Conservation (phyloP, 2,888 invertebrate genomes). For the Chymomyza procnemis region DNA sequence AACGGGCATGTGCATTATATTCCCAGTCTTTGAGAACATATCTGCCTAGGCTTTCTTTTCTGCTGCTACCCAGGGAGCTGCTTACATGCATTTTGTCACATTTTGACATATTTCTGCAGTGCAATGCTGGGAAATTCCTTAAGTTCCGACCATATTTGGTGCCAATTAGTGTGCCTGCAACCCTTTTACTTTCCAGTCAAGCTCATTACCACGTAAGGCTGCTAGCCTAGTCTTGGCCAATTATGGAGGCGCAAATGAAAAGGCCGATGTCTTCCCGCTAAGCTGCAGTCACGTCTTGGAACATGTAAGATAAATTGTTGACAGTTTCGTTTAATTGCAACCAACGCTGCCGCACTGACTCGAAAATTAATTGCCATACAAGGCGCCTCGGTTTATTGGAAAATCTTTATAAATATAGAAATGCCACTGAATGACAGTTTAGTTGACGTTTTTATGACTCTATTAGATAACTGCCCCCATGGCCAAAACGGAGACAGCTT, state of each 20-base stretch:
- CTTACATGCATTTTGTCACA: slow-evolving; percentile 71
- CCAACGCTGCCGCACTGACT: slow-evolving; percentile 24
- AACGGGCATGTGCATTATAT: slow-evolving; percentile 40
- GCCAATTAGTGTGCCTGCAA: slow-evolving; percentile 64
- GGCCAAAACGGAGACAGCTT: slow-evolving; percentile 8
- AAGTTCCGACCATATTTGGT: slow-evolving; percentile 65
- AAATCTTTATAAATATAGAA: slow-evolving; percentile 34
- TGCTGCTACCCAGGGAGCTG: slow-evolving; percentile 31
- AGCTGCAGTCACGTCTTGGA: slow-evolving; percentile 51
- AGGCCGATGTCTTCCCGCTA: slow-evolving; percentile 53
- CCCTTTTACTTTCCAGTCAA: slow-evolving; percentile 60
- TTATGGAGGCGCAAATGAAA: slow-evolving; percentile 77
- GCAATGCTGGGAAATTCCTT: slow-evolving; percentile 36
- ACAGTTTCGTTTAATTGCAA: slow-evolving; percentile 68
- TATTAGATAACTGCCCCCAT: slow-evolving; percentile 52
- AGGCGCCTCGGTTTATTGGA: slow-evolving; percentile 44
- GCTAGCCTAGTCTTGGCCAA: slow-evolving; percentile 47
- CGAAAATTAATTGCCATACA: slow-evolving; percentile 64
- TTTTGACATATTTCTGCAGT: slow-evolving; percentile 68
- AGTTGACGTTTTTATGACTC: slow-evolving; percentile 53
- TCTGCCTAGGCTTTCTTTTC: slow-evolving; percentile 28
- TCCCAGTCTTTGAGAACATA: background rate
- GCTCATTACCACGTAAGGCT: slow-evolving; percentile 37
- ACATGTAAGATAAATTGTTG: slow-evolving; percentile 65
- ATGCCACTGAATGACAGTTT: slow-evolving; percentile 20